A percentile compares a stretch with the other conserved stretches of the same genome.
Conservation (phyloP, 2,797 vertebrate genomes). For the Poeciliopsis turneri region DNA sequence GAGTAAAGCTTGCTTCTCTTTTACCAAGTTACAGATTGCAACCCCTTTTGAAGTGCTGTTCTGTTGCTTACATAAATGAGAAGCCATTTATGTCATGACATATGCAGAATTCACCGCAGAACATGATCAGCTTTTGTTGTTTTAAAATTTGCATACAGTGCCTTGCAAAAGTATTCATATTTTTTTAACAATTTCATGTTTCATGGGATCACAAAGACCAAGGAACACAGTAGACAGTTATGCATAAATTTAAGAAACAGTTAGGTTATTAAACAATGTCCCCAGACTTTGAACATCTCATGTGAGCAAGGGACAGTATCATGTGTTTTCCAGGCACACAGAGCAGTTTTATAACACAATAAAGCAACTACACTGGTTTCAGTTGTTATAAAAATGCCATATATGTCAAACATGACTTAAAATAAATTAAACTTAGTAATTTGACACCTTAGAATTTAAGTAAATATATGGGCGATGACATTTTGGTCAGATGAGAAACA, state of each 20-base stretch:
- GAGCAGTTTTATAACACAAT: too few species aligned
- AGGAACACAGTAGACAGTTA: not conserved
- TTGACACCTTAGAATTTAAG: too few species aligned
- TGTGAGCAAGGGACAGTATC: not conserved
- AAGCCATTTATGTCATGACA: not conserved
- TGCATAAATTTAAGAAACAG: not conserved
- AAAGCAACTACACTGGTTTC: too few species aligned
- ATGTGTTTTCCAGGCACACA: too few species aligned
- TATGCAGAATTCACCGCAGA: slow-evolving; percentile 21
- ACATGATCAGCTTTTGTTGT: slow-evolving; percentile 30
- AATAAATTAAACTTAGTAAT: too few species aligned
- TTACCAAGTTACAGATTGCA: not conserved
- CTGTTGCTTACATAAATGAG: not conserved
- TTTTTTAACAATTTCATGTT: slow-evolving; percentile 13
- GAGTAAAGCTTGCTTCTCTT: not conserved
- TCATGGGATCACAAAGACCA: not conserved
- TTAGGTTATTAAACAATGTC: not conserved
- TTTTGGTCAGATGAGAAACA: not conserved
- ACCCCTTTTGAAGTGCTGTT: not conserved
- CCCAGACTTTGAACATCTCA: not conserved
- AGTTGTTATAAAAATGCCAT: too few species aligned
- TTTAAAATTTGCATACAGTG: slow-evolving; percentile 26
- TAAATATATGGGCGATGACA: not conserved
- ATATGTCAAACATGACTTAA: too few species aligned
- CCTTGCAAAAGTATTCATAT: slow-evolving; percentile 1